A percentile compares a stretch with the other conserved stretches of the same genome.
Evolutionary conservation across 2,113 vertebrate species (phyloP).

Genomic region (Gymnobelideus leadbeateri): DNA sequence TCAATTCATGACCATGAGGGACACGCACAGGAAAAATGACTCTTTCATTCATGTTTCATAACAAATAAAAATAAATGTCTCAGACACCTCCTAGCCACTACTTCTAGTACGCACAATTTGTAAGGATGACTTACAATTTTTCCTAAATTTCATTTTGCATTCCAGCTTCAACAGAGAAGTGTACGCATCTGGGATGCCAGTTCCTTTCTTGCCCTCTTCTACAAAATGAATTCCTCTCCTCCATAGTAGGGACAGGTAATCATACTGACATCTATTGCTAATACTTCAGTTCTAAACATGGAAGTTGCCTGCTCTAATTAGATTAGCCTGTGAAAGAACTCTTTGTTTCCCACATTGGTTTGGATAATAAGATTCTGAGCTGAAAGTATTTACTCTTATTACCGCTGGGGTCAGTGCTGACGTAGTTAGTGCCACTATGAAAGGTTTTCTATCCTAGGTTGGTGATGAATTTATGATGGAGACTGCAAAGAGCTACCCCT

Average conservation of each 20-base stretch:
- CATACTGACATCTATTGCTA: conserved; percentile 29
- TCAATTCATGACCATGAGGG: not conserved
- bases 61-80: not conserved
- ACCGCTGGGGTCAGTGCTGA: conserved; percentile 55
- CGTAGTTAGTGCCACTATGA: conserved; percentile 66
- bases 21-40: not conserved
- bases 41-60: not conserved
- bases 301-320: conserved; percentile 64
- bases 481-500: conserved; percentile 35
- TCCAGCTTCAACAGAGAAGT: not conserved
- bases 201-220: not conserved
- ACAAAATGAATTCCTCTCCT: conserved; percentile 17
- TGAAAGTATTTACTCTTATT: conserved; percentile 67
- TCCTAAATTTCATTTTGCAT: too few relatives aligned
- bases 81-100: not conserved
- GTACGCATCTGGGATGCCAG: accelerated
- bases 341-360: conserved; percentile 66
- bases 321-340: conserved; percentile 67
- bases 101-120: not conserved
- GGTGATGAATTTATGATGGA: conserved; percentile 4
- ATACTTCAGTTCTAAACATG: conserved; percentile 16
- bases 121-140: not conserved
- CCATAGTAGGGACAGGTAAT: conserved; percentile 26
- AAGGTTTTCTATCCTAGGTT: conserved; percentile 67
- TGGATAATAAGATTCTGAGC: conserved; percentile 69